These are phyloP conservation scores for Rhinoraja longicauda DNA, from an alignment of 2,797 vertebrate genomes.

Conservation along the genomic window DNA sequence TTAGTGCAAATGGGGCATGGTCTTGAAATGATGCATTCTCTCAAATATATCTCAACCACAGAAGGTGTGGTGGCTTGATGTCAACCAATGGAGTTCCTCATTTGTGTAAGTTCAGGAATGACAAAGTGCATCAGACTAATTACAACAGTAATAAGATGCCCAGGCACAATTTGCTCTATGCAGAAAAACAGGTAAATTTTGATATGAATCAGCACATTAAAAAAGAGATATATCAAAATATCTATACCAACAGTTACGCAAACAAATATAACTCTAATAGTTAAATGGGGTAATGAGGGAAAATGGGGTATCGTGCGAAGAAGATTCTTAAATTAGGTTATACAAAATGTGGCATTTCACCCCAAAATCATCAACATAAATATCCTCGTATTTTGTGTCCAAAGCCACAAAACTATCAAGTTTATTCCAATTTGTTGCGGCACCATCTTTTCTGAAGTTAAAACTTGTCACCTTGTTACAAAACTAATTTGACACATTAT, in stretches of 20 bases:
- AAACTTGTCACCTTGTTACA: background rate
- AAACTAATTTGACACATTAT: background rate
- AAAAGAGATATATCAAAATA: background rate
- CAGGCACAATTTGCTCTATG: background rate
- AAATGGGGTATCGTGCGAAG: background rate
- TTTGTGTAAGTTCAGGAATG: background rate
- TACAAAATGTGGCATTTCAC: background rate
- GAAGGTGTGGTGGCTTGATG: background rate
- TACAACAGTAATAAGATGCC: background rate
- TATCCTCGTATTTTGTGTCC: background rate
- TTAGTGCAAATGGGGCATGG: background rate
- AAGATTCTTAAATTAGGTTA: background rate
- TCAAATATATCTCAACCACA: background rate
- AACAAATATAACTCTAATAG: background rate
- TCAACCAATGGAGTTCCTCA: background rate
- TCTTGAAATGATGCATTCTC: background rate
- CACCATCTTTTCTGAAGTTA: background rate
- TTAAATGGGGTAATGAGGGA: background rate
- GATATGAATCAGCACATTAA: background rate
- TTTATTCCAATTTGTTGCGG: background rate
- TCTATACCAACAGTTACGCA: background rate
- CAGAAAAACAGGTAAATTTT: background rate
- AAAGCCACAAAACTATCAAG: background rate
- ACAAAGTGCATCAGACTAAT: background rate
- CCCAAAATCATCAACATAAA: background rate